A percentile compares a stretch with the other conserved stretches of the same genome.
Conservation (phyloP, 1,140 invertebrate genomes). For the Drosophila pseudoananassae region DNA sequence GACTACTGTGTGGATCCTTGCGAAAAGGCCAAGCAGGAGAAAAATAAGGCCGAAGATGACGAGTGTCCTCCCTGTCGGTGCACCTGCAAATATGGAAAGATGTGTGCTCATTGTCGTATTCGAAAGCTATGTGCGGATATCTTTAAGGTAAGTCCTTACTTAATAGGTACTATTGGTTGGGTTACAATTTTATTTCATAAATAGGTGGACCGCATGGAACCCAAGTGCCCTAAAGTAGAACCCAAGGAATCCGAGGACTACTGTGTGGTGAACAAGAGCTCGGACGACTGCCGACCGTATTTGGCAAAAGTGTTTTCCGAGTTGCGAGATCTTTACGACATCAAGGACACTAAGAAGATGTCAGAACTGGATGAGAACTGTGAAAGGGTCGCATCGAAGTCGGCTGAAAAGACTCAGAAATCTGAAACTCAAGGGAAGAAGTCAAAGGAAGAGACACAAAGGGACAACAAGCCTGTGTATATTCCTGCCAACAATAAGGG, state of each 20-base stretch:
- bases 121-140: constrained; percentile 64
- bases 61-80: constrained; percentile 54
- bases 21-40: not conserved
- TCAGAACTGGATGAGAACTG: constrained; percentile 46
- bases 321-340: constrained; percentile 68
- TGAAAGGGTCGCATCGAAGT: not conserved
- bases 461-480: not conserved
- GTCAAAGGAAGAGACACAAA: not conserved
- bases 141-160: constrained; percentile 32
- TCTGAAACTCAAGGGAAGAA: not conserved
- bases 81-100: constrained; percentile 56
- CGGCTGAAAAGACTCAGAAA: not conserved
- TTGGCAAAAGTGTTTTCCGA: constrained; percentile 75
- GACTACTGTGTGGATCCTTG: constrained; percentile 34
- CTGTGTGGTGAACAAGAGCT: constrained; percentile 43
- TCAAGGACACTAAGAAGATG: constrained; percentile 48
- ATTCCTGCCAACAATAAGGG: constrained; percentile 5
- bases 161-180: not conserved
- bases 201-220: not conserved
- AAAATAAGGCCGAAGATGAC: constrained; percentile 3
- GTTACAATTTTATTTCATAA: not conserved
- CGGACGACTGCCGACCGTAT: constrained; percentile 59
- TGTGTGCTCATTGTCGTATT: constrained; percentile 76
- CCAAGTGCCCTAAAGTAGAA: constrained; percentile 29
- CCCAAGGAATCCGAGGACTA: constrained; percentile 40